Percentiles rank a stretch among this genome's conserved stretches.
phyloP scores from a whole-genome alignment of 2,797 vertebrate species.

The Tokudaia tokunoshimensis region DNA sequence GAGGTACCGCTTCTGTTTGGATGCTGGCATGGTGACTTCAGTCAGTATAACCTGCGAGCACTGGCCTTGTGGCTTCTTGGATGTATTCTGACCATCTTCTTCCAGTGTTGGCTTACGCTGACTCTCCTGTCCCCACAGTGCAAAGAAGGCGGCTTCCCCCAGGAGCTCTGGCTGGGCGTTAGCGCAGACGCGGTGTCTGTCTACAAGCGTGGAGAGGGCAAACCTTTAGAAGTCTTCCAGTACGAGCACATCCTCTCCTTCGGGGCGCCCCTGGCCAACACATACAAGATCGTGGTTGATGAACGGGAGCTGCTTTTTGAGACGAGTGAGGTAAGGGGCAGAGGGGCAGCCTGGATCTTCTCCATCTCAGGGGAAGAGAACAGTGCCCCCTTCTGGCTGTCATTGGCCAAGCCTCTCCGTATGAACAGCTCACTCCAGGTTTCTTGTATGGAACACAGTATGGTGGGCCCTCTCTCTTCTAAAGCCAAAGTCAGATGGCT shows the following conservation, averaged over 20 bases:
- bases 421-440: not conserved
- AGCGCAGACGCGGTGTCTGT: slow-evolving; percentile 95
- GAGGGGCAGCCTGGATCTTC: fast-evolving
- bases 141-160: slow-evolving; percentile 94
- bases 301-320: slow-evolving; percentile 96
- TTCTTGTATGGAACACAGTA: fast-evolving
- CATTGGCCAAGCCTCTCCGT: not conserved
- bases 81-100: no score
- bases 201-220: slow-evolving; percentile 96
- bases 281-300: slow-evolving; percentile 97
- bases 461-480: not conserved
- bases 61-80: not conserved
- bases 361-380: not conserved
- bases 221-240: slow-evolving; percentile 95
- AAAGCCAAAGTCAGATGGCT: not conserved
- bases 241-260: slow-evolving; percentile 98
- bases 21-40: fast-evolving
- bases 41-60: fast-evolving
- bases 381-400: not conserved
- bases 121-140: slow-evolving; percentile 87
- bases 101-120: fast-evolving
- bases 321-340: slow-evolving; percentile 93
- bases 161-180: slow-evolving; percentile 96
- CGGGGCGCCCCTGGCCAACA: slow-evolving; percentile 94
- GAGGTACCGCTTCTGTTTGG: fast-evolving